Percentiles rank a stretch among this genome's conserved stretches.
Conservation (phyloP, 2,888 invertebrate species). For the Arenicola marina region DNA sequence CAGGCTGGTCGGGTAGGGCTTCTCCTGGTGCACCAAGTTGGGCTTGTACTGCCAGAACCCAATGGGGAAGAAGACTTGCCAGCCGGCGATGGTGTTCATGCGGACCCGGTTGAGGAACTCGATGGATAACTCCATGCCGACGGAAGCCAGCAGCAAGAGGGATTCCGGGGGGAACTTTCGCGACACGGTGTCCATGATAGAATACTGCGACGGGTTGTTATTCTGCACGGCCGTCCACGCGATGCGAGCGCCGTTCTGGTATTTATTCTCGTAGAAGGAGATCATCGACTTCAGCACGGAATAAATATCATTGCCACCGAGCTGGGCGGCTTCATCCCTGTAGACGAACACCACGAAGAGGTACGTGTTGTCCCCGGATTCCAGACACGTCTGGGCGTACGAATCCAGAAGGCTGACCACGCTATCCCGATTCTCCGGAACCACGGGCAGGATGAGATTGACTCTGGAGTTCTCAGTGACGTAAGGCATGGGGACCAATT, state of each 20-base stretch:
- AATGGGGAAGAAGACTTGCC: conserved; percentile 89
- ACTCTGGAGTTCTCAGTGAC: conserved; percentile 91
- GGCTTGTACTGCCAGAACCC: conserved; percentile 89
- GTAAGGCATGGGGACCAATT: conserved; percentile 89
- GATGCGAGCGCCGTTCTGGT: conserved; percentile 70
- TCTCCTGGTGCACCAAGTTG: conserved; percentile 57
- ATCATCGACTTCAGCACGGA: conserved; percentile 70
- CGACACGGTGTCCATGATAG: conserved; percentile 72
- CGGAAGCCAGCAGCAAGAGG: conserved; percentile 45
- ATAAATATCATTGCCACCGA: conserved; percentile 61
- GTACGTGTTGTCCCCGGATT: conserved; percentile 78
- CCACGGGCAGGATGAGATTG: conserved; percentile 75
- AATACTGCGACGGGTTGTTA: conserved; percentile 62
- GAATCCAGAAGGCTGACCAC: conserved; percentile 73
- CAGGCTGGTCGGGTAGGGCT: conserved; percentile 49
- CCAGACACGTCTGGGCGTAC: conserved; percentile 75
- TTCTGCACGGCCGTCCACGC: conserved; percentile 61
- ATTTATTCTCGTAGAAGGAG: conserved; percentile 68
- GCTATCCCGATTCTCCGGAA: conserved; percentile 62
- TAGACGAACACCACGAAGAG: conserved; percentile 74
- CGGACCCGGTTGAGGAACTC: conserved; percentile 86
- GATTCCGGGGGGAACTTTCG: conserved; percentile 73
- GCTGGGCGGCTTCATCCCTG: conserved; percentile 25
- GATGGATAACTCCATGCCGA: conserved; percentile 49
- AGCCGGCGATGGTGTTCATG: conserved; percentile 89